Evolutionary conservation across 2,113 vertebrate genomes (phyloP), one percentile per base, ranked within the genome.

Genomic region (Lutjanus erythropterus): DNA sequence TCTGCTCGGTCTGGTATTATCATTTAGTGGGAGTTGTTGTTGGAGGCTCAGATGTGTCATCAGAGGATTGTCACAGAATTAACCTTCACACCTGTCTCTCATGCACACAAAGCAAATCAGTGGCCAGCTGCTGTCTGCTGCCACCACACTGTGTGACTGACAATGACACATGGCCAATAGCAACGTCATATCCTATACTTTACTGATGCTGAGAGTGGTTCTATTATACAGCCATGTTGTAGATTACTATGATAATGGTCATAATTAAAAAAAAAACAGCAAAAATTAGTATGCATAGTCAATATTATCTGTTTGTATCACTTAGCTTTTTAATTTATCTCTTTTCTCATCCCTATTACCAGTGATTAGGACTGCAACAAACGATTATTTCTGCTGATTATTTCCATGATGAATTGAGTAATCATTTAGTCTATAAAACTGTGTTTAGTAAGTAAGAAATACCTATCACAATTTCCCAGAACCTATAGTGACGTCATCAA

Each of bases 51-150:
- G 33, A 65, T 52, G 53, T 85, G 81, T 88, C 83, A 80, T 50
- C 55, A 71, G 72, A 61, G 71, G 56, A 87, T 81, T 87, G 80
- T 84, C 67, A 50, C 67, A 81, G 61, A 76, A 75, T 84, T 79
- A 76, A 80, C 71, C 71, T 62, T 81, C 76, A 84, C 81, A 86
- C 67, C 74, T 88, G 81, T 88, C 46, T 68, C 23, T 76, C 72
- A 29, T 52, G 23, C 14, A 35, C 62, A 81, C 74, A 78, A 75
- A 74, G 58, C 70, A 68, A 71, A 25, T 52, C 52, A 41, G 35
- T 47, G 50, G 29, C 64, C 80, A 83, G 83, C 70, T 78, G 83
- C 42, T 74, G 74, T 37, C 37, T 35, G 39, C 55, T 65, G 50
- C 78, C 65, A 58, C 44, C 62, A 12, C 19, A 31, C 37, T 16